Evolutionary conservation across 92 coral and sea anemone species (phyloP), one percentile per base, ranked within the genome.

Genomic region (Porites divaricata): DNA sequence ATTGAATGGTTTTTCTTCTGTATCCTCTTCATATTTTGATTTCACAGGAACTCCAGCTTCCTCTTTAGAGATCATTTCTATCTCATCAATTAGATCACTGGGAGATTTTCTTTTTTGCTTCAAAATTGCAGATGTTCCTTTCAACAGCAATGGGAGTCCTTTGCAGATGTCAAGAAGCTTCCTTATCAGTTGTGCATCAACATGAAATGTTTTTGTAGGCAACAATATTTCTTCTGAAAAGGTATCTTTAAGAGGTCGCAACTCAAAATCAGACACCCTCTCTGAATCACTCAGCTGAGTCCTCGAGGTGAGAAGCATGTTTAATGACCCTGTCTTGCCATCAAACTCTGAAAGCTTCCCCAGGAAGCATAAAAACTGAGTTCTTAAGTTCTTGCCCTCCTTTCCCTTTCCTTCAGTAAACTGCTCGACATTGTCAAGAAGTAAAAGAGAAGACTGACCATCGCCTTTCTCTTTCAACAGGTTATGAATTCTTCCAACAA

Each of bases 371-470:
- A 53, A 51, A 56, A 80, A 80, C 17, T 22, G n/a, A 3, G 56
- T 67, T 21, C 2, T 67, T 49, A 80, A 67, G 66, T 80, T 68
- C 53, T 24, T 16, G 0, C 84, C 75, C 14, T 80, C 75, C 65
- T 80, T 52, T 1, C 84, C 75, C 10, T 52, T 25, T 9, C 84
- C 75, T 0, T n/a, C 0, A 13, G 84, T 80, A 22, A 80, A 67
- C n/a, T 90, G 93, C 19, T 93, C 96, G 15, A 90, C 89, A 72
- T 93, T 93, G 81, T 93, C 96, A 22, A 93, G 51, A 51, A 90
- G 41, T 17, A 93, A 78, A 11, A 93, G 48, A 14, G 88, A 74
- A 14, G 83, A 35, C 25, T n/a, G 62, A 1, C 64, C 20, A 9
- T 87, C 50, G 9, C 15, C 74, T 76, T 68, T 23, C 4, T 66